phyloP scores from a whole-genome alignment of 2,113 vertebrate species.

The Chionomys nivalis region DNA sequence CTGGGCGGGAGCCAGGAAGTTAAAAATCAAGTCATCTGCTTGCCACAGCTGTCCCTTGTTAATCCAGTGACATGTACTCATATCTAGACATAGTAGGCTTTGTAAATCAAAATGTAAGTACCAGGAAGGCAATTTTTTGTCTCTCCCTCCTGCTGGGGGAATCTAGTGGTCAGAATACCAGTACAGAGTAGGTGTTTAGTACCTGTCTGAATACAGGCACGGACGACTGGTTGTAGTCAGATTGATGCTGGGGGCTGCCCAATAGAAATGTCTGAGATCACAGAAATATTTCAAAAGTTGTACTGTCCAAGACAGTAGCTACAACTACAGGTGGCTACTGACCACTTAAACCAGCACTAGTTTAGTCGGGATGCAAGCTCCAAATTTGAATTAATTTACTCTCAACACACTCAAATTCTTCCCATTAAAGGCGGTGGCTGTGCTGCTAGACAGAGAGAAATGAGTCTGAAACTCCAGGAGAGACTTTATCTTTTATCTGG shows the following conservation, averaged over 20 bases:
- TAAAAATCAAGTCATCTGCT: neutral
- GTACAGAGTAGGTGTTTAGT: neutral
- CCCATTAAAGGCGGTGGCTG: neutral
- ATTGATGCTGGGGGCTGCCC: neutral
- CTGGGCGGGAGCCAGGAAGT: neutral
- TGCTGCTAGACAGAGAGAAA: neutral
- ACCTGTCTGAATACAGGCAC: neutral
- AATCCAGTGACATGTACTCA: neutral
- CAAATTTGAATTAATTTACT: slow-evolving; percentile 38
- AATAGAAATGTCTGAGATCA: neutral
- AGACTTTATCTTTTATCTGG: neutral
- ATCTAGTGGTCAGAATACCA: neutral
- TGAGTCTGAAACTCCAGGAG: neutral
- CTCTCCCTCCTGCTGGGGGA: neutral
- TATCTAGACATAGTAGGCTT: neutral
- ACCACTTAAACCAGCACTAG: neutral
- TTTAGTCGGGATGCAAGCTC: neutral
- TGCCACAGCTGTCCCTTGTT: neutral
- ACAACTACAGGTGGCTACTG: neutral
- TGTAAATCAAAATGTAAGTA: slow-evolving; percentile 38
- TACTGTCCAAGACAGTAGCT: neutral
- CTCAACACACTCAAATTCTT: neutral
- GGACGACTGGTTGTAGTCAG: neutral
- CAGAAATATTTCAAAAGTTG: neutral
- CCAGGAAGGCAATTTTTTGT: neutral